These are phyloP conservation scores for Altica lythri DNA, from an alignment of 2,888 invertebrate genomes.

Conservation along the genomic window DNA sequence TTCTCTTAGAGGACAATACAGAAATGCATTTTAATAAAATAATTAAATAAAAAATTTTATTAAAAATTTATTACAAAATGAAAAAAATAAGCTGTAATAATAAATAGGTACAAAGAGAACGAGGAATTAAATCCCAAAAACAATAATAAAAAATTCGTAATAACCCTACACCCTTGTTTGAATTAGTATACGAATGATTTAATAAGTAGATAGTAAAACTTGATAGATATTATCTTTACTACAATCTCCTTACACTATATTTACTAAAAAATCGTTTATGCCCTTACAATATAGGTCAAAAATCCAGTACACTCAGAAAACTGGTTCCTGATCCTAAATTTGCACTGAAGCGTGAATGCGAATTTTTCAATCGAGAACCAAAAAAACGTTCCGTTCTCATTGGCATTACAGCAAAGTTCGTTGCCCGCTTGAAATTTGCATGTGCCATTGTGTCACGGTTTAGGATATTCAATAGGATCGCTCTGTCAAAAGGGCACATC, in stretches of 20 bases:
- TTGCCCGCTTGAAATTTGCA: conserved; percentile 33
- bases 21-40: no score
- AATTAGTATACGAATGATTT: no score
- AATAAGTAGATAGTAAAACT: no score
- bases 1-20: no score
- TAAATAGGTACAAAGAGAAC: no score
- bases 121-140: no score
- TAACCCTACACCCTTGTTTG: no score
- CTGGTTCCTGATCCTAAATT: conserved; percentile 22
- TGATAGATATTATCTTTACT: no score
- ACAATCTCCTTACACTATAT: neutral
- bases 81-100: no score
- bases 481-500: conserved; percentile 16
- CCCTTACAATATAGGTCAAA: conserved; percentile 26
- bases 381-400: conserved; percentile 23
- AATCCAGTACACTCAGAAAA: conserved; percentile 21
- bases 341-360: conserved; percentile 23
- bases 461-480: conserved; percentile 25
- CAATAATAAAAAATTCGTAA: no score
- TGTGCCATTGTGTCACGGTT: conserved; percentile 30
- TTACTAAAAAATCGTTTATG: conserved; percentile 13
- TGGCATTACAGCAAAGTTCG: conserved; percentile 28
- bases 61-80: no score
- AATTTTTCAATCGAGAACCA: conserved; percentile 18
- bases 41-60: no score